A percentile compares a stretch with the other conserved stretches of the same genome.
These are phyloP conservation scores for Dasysyrphus tricinctus DNA, from an alignment of 2,888 invertebrate genomes.

Conservation along the genomic window DNA sequence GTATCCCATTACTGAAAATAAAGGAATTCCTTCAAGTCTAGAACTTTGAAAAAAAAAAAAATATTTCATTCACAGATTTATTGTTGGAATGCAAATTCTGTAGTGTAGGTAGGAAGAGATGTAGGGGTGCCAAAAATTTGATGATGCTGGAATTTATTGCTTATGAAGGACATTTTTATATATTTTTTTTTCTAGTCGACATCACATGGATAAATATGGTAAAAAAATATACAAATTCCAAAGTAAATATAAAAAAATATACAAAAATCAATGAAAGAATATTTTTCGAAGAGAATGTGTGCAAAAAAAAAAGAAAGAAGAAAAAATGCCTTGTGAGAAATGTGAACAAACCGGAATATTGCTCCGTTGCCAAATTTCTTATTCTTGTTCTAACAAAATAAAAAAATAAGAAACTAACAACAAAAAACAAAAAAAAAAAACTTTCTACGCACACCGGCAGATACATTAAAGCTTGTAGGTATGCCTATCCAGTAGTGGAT, in stretches of 20 bases:
- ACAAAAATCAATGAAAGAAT: background rate
- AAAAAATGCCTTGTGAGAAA: constrained; percentile 31
- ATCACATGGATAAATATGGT: constrained; percentile 14
- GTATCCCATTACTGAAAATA: constrained; percentile 50
- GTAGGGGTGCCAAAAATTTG: constrained; percentile 18
- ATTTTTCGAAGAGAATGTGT: background rate
- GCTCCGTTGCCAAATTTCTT: constrained; percentile 63
- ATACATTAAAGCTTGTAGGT: background rate
- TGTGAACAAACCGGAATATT: constrained; percentile 70
- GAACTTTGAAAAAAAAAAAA: constrained; percentile 20
- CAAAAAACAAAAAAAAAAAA: constrained; percentile 2
- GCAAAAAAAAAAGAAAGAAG: background rate
- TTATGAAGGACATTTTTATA: constrained; percentile 30
- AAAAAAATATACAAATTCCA: constrained; percentile 11
- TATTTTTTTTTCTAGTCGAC: background rate
- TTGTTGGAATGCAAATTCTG: background rate
- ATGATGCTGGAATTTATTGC: background rate
- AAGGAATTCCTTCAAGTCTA: constrained; percentile 38
- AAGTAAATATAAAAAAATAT: background rate
- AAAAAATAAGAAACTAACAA: constrained; percentile 2
- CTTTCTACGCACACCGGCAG: background rate
- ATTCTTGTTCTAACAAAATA: constrained; percentile 16
- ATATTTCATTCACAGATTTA: constrained; percentile 63
- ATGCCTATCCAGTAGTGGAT: constrained; percentile 7
- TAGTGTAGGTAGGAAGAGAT: background rate